A percentile compares a stretch with the other conserved stretches of the same genome.
Conservation (phyloP, 2,797 vertebrate species). For the Neoniphon sammara region DNA sequence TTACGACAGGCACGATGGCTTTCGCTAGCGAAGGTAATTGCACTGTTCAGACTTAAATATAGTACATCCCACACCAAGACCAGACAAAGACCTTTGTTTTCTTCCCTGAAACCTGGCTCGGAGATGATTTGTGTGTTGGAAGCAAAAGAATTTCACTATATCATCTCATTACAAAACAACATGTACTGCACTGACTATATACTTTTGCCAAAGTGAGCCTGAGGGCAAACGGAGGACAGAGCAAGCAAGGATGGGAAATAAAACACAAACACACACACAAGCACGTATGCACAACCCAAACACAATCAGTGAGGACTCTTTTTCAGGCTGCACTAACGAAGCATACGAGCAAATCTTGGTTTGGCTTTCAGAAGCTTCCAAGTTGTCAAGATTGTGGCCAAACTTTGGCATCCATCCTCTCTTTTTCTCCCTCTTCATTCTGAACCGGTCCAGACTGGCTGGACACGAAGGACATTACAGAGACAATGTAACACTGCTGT, state of each 20-base stretch:
- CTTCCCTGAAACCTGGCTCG: slow-evolving; percentile 58
- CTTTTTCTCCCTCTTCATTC: slow-evolving; percentile 39
- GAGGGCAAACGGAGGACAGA: slow-evolving; percentile 37
- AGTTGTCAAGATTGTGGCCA: slow-evolving; percentile 57
- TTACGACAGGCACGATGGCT: slow-evolving; percentile 70
- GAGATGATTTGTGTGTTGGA: slow-evolving; percentile 64
- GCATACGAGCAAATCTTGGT: slow-evolving; percentile 40
- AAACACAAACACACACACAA: neutral
- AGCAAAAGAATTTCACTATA: slow-evolving; percentile 45
- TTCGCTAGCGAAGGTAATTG: slow-evolving; percentile 77
- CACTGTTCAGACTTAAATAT: slow-evolving; percentile 75
- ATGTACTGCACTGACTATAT: slow-evolving; percentile 30
- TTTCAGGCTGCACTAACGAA: slow-evolving; percentile 19
- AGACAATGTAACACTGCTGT: slow-evolving; percentile 36
- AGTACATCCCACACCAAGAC: slow-evolving; percentile 55
- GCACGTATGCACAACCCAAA: too few relatives aligned
- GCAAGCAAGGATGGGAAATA: slow-evolving; percentile 4
- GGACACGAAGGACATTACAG: slow-evolving; percentile 26
- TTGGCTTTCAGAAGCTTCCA: slow-evolving; percentile 59
- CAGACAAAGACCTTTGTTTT: slow-evolving; percentile 75
- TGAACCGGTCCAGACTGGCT: slow-evolving; percentile 55
- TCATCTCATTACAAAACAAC: slow-evolving; percentile 52
- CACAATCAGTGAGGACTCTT: slow-evolving; percentile 9
- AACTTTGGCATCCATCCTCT: slow-evolving; percentile 37
- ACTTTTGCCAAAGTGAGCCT: slow-evolving; percentile 36